Evolutionary conservation across 2,797 vertebrate genomes (phyloP).

Genomic region (Enteromius thamalakanensis): DNA sequence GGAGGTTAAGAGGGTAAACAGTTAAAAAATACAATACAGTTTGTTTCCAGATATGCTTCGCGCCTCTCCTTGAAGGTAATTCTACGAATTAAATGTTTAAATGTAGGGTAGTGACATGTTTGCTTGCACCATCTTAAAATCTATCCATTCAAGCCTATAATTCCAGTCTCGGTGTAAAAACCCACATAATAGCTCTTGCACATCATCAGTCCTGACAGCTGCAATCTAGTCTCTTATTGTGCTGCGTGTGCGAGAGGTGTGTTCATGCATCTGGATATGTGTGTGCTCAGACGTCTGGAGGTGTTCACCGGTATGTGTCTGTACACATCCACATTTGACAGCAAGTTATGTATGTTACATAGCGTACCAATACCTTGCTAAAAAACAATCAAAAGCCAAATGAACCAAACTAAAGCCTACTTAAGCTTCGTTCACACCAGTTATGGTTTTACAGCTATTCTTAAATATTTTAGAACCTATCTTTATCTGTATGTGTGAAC

Average conservation of each 20-base stretch:
- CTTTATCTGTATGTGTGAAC: too few species aligned
- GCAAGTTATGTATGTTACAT: not conserved
- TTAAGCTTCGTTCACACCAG: too few species aligned
- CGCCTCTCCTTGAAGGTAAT: not conserved
- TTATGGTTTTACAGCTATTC: too few species aligned
- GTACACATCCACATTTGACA: not conserved
- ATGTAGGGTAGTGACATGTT: not conserved
- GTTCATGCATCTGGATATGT: not conserved
- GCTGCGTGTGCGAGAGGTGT: too few species aligned
- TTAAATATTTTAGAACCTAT: too few species aligned
- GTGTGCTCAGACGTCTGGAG: not conserved
- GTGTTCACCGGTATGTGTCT: not conserved
- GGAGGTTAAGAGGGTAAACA: not conserved
- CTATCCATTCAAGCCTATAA: not conserved
- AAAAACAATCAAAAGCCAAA: not conserved
- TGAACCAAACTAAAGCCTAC: too few species aligned
- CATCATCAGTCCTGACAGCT: constrained; percentile 5
- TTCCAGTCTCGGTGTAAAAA: not conserved
- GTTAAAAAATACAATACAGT: not conserved
- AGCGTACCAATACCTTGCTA: not conserved
- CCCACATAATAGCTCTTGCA: not conserved
- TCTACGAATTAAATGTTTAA: not conserved
- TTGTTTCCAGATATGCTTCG: not conserved
- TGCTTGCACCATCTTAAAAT: not conserved
- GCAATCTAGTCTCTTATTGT: not conserved